Base-by-base conservation (phyloP, 2,888 invertebrate species). In the Nomada goodeniana region DNA sequence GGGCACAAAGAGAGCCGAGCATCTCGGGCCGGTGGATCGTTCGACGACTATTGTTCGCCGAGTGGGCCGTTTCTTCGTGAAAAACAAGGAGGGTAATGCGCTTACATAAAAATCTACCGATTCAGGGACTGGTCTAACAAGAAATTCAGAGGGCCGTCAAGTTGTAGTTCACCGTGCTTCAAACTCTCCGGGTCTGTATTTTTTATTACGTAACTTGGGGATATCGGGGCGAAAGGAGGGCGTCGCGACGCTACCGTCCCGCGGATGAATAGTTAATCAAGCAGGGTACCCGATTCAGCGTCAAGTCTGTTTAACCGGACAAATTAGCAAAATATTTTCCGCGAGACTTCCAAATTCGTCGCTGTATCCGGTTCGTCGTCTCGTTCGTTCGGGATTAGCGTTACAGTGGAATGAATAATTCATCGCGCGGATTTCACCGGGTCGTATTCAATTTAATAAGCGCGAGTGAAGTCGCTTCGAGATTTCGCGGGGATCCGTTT, bases 231-330 rank as follows among this genome's bases (percentile, higher is more conserved):
- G 77, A 68, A 67, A 82, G 74, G 50, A 50, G 44, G 44, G 50
- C 29, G 57, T 29, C 15, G 29, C 63, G 61, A 70, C 69, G 50
- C 44, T 42, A 15, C 26, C 44, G 20, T 4, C 59, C 26, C 26
- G 23, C 47, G 73, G 72, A 81, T 82, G 86, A 86, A 86, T 86
- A 76, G 82, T 84, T 86, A 86, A 86, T 86, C 86, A 84, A 86
- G 80, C 81, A 26, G 64, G 75, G 68, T 75, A 82, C 53, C 70
- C 47, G 74, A 83, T 83, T 83, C 77, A 65, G 23, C 57, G 29
- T 42, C 29, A 20, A 15, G n/a, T 7, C 61, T 0, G 59, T 36
- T 20, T 55, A 18, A 23, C 60, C 29, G 20, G 50, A 42, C 59
- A 60, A 77, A 74, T 74, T 74, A 69, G 68, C 82, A 57, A 76